Conservation (phyloP, 2,113 vertebrate species). For the Corythoichthys haematopterus region DNA sequence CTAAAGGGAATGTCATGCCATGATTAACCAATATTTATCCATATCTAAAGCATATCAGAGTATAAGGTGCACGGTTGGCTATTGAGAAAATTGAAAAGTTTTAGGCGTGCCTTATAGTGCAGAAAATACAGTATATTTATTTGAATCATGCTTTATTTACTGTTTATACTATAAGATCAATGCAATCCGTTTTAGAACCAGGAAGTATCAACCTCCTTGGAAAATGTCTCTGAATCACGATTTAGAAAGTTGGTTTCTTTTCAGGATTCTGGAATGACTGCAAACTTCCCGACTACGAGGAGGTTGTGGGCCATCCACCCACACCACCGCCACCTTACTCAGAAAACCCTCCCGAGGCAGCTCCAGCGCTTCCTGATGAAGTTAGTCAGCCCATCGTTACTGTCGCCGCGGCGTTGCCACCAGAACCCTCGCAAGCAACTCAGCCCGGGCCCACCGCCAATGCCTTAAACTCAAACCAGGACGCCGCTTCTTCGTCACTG, state of each 20-base stretch:
- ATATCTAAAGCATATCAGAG: too few species aligned
- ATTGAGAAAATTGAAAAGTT: too few species aligned
- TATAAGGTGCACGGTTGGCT: too few species aligned
- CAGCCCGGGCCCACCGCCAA: constrained; percentile 5
- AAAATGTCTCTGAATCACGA: background rate
- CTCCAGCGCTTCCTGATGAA: constrained; percentile 28
- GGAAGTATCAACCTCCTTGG: too few species aligned
- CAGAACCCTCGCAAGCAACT: constrained; percentile 22
- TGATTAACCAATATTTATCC: too few species aligned
- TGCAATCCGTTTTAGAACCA: too few species aligned
- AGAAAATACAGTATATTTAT: too few species aligned
- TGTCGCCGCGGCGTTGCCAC: constrained; percentile 17
- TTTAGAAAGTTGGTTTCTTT: constrained; percentile 18
- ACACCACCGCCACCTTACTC: constrained; percentile 80
- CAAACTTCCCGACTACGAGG: constrained; percentile 80
- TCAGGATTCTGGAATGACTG: constrained; percentile 79
- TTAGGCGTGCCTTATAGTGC: too few species aligned
- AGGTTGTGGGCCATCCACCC: constrained; percentile 77
- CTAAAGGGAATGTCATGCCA: too few species aligned
- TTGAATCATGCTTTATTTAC: too few species aligned
- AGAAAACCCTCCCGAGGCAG: constrained; percentile 59
- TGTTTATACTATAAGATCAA: too few species aligned
- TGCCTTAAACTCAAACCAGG: constrained; percentile 13
- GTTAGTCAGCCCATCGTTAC: constrained; percentile 28
- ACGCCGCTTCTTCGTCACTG: constrained; percentile 2